Evolutionary conservation across 1,140 invertebrate species (phyloP).

Genomic region (Drosophila aff.): DNA sequence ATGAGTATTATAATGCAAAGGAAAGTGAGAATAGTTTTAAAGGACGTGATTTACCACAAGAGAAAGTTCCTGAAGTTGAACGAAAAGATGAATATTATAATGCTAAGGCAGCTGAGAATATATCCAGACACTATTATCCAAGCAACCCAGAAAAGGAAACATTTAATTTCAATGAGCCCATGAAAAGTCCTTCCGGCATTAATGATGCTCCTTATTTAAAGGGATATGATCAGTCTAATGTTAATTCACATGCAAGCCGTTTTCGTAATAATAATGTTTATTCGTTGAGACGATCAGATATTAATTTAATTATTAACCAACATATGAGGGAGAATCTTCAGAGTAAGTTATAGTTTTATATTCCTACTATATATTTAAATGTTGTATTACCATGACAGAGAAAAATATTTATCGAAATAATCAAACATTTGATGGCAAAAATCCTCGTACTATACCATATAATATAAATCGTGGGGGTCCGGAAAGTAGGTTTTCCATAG

Average conservation of each 20-base stretch:
- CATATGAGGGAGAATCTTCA: slow-evolving; percentile 6
- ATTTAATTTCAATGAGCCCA: neutral
- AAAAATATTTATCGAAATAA: neutral
- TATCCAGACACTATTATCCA: neutral
- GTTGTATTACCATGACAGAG: neutral
- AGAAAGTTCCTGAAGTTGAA: neutral
- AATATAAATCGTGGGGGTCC: neutral
- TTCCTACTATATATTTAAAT: neutral
- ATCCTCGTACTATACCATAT: neutral
- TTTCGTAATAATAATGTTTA: neutral
- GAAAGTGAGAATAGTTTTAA: neutral
- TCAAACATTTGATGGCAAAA: neutral
- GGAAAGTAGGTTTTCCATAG: neutral
- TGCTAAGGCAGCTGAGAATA: neutral
- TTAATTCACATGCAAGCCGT: too few relatives aligned
- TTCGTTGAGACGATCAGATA: neutral
- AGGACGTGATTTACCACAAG: neutral
- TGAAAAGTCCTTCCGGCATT: neutral
- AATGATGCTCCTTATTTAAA: neutral
- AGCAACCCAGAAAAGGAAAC: neutral
- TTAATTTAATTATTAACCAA: slow-evolving; percentile 4
- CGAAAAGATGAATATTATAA: neutral
- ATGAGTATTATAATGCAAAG: neutral
- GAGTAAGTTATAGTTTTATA: neutral
- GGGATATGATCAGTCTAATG: neutral